Percentiles rank a stretch among this genome's conserved stretches.
These are phyloP conservation scores for Apantesis nais DNA, from an alignment of 2,888 invertebrate species.

Conservation along the genomic window DNA sequence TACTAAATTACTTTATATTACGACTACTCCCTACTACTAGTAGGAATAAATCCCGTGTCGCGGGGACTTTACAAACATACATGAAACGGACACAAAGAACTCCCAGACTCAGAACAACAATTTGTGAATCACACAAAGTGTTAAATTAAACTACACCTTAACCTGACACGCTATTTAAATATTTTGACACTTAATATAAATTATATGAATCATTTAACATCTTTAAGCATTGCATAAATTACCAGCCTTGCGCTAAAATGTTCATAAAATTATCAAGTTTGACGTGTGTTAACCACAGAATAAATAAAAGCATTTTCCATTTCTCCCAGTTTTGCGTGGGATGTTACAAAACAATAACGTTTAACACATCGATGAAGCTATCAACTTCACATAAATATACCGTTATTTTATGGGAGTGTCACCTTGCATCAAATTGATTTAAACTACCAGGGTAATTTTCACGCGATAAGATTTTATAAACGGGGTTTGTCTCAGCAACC, in stretches of 20 bases:
- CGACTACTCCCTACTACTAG: too few species aligned
- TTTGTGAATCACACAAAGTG: too few species aligned
- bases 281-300: background rate
- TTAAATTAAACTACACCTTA: background rate
- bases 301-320: constrained; percentile 4
- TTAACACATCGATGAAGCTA: constrained; percentile 5
- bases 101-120: too few species aligned
- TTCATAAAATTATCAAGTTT: background rate
- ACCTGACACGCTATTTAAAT: background rate
- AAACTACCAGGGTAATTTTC: background rate
- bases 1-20: too few species aligned
- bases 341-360: background rate
- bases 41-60: too few species aligned
- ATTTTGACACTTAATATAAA: constrained; percentile 2
- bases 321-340: background rate
- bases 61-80: too few species aligned
- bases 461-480: too few species aligned
- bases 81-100: too few species aligned
- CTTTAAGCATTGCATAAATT: constrained; percentile 7
- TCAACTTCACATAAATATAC: background rate
- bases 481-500: too few species aligned
- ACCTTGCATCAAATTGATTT: background rate
- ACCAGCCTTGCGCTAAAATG: background rate
- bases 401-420: background rate
- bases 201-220: background rate